These are phyloP conservation scores for Salminus brasiliensis DNA, from an alignment of 2,113 vertebrate species.

Conservation along the genomic window DNA sequence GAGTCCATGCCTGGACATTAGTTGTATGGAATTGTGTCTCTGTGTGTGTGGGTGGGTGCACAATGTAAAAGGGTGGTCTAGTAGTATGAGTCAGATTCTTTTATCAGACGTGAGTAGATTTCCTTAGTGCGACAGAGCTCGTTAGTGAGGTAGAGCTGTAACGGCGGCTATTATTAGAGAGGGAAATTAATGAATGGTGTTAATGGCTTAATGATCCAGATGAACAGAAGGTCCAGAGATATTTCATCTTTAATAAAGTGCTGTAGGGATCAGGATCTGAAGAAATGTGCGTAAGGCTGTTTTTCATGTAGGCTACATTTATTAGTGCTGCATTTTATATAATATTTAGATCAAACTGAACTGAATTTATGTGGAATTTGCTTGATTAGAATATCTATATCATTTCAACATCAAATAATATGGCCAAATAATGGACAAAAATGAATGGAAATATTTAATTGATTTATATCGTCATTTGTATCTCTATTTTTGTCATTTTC, in stretches of 20 bases:
- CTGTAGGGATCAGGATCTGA: too few relatives aligned
- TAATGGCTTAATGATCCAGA: neutral
- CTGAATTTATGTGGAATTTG: too few relatives aligned
- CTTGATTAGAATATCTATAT: too few relatives aligned
- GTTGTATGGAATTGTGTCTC: too few relatives aligned
- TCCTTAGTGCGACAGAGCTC: conserved; percentile 5
- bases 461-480: too few relatives aligned
- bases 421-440: too few relatives aligned
- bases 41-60: neutral
- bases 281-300: neutral
- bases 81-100: neutral
- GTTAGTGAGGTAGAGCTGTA: neutral
- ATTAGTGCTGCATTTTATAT: too few relatives aligned
- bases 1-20: too few relatives aligned
- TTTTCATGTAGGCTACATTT: too few relatives aligned
- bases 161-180: conserved; percentile 19
- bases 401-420: too few relatives aligned
- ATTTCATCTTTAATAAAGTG: neutral
- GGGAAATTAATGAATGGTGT: conserved; percentile 6
- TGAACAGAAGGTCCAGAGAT: neutral
- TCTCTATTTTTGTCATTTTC: too few relatives aligned
- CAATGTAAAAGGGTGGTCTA: neutral
- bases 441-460: too few relatives aligned
- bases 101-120: neutral
- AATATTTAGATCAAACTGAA: neutral